A percentile compares a stretch with the other conserved stretches of the same genome.
These are phyloP conservation scores for Xenus cinereus DNA, from an alignment of 2,113 vertebrate genomes.

Conservation along the genomic window DNA sequence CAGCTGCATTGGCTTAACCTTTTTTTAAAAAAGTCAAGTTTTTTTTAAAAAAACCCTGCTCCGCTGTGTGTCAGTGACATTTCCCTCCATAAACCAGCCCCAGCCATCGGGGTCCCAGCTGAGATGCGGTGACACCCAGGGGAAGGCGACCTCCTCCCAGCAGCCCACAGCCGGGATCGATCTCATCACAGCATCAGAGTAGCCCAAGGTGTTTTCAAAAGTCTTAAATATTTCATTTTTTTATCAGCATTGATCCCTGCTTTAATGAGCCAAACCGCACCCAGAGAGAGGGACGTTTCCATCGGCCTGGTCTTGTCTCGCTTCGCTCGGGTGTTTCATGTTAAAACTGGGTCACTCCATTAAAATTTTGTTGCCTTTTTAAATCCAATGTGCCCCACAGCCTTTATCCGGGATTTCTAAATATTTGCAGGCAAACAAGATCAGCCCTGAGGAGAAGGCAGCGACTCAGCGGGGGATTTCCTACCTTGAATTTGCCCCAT, in stretches of 20 bases:
- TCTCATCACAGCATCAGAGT: not conserved
- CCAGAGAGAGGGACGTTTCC: not conserved
- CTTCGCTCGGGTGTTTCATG: not conserved
- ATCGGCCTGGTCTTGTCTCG: not conserved
- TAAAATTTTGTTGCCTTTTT: not conserved
- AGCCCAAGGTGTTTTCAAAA: not conserved
- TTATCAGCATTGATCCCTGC: not conserved
- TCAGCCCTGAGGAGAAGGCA: not conserved
- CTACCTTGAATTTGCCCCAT: not conserved
- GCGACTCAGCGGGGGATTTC: fast-evolving
- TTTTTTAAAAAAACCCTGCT: not conserved
- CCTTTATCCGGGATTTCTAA: not conserved
- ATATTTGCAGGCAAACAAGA: not conserved
- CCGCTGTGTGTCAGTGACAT: fast-evolving
- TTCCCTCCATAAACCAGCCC: not conserved
- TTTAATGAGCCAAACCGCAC: not conserved
- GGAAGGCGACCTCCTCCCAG: not conserved
- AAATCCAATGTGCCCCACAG: not conserved
- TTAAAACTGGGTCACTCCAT: not conserved
- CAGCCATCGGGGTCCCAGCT: fast-evolving
- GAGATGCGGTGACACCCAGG: not conserved
- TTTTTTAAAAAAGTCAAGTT: not conserved
- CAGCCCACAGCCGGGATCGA: not conserved
- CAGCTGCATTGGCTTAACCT: too few relatives aligned
- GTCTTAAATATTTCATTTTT: not conserved